A percentile compares a stretch with the other conserved stretches of the same genome.
Evolutionary conservation across 2,797 vertebrate species (phyloP).

Genomic region (Phaenicophaeus curvirostris): DNA sequence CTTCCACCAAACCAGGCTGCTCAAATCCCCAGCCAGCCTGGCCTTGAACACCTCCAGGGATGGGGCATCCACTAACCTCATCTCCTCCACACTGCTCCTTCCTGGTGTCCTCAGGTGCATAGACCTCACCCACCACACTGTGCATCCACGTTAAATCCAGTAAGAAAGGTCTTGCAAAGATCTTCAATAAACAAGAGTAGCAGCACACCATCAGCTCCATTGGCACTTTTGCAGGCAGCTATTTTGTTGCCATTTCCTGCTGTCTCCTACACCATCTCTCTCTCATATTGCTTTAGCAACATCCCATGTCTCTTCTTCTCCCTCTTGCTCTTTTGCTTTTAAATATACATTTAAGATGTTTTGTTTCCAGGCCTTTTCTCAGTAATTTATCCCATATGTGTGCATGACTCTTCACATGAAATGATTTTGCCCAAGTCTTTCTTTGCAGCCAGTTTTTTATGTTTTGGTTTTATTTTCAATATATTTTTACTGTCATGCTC

Average conservation of each 20-base stretch:
- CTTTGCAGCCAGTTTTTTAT: constrained; percentile 3
- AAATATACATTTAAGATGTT: constrained; percentile 15
- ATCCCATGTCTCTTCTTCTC: background rate
- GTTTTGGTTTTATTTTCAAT: constrained; percentile 40
- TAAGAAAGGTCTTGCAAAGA: background rate
- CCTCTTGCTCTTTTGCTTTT: background rate
- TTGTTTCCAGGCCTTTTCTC: constrained; percentile 30
- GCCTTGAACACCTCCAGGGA: too few relatives aligned
- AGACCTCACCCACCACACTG: accelerated
- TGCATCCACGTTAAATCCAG: background rate
- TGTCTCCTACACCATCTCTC: background rate
- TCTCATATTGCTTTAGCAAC: constrained; percentile 17
- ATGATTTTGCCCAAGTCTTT: constrained; percentile 4
- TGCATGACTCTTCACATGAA: constrained; percentile 16
- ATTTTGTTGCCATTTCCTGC: background rate
- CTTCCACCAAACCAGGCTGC: too few relatives aligned
- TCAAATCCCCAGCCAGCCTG: too few relatives aligned
- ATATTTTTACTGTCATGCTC: background rate
- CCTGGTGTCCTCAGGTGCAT: background rate
- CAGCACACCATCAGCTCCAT: accelerated
- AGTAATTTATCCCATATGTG: constrained; percentile 50
- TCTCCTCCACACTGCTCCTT: background rate
- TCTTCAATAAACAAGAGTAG: background rate
- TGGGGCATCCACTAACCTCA: background rate
- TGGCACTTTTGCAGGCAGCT: background rate